phyloP scores from a whole-genome alignment of 2,888 invertebrate species.

The Schrankia costaestrigalis region DNA sequence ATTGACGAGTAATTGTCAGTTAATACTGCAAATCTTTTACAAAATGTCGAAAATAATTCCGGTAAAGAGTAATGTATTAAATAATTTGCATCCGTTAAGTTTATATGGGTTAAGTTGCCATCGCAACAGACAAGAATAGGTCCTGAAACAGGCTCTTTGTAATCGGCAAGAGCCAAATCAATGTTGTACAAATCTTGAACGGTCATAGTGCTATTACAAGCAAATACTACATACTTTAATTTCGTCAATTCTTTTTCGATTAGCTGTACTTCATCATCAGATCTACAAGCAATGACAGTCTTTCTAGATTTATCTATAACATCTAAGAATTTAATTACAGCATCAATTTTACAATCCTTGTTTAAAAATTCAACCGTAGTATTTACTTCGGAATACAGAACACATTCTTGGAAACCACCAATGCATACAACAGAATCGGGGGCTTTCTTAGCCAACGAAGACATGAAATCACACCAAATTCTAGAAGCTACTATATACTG shows the following conservation, averaged over 20 bases:
- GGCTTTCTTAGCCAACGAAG: slow-evolving; percentile 76
- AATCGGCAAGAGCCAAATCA: slow-evolving; percentile 58
- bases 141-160: slow-evolving; percentile 59
- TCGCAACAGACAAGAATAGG: slow-evolving; percentile 86
- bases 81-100: slow-evolving; percentile 83
- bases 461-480: slow-evolving; percentile 83
- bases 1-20: slow-evolving; percentile 80
- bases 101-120: slow-evolving; percentile 80
- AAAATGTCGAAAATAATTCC: slow-evolving; percentile 83
- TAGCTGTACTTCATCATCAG: slow-evolving; percentile 76
- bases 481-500: slow-evolving; percentile 82
- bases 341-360: slow-evolving; percentile 62
- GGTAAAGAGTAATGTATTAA: slow-evolving; percentile 88
- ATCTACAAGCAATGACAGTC: slow-evolving; percentile 83
- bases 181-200: slow-evolving; percentile 62
- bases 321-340: slow-evolving; percentile 71
- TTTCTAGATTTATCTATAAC: slow-evolving; percentile 66
- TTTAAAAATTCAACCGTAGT: slow-evolving; percentile 57
- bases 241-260: slow-evolving; percentile 45
- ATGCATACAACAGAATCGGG: slow-evolving; percentile 84
- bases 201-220: slow-evolving; percentile 57
- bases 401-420: slow-evolving; percentile 87
- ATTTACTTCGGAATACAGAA: slow-evolving; percentile 83
- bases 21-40: slow-evolving; percentile 84
- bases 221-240: slow-evolving; percentile 45